Base-by-base conservation (phyloP, 2,113 vertebrate species). In the Athene noctua region DNA sequence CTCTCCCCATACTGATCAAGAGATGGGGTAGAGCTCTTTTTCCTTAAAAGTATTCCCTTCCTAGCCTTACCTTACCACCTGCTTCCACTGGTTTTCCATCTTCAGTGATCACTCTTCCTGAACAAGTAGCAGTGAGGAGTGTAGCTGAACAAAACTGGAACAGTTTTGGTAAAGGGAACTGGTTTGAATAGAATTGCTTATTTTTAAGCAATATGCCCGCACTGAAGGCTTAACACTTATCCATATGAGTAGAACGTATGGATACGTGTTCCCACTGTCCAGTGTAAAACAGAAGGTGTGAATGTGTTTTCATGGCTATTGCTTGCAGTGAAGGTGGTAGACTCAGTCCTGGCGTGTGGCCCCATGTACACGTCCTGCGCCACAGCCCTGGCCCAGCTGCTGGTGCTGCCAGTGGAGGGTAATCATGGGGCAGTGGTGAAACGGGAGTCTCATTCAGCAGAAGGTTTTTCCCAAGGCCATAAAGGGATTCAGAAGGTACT, bases 241-340 rank as follows among this genome's bases (percentile, higher is more conserved):
- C 17, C 2, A 1, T 10, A 52, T 1, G 4, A 23, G 5, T 8
- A 46, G 34, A 59, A 65, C 7, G 13, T 18, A 59, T 0, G 2
- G 38, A 18, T 25, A 55, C 30, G 12, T 55, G 25, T 55, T 81
- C 17, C 11, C 38, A 61, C 10, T 2, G 0, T 30, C 22, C 10
- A 3, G 23, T 27, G 57, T 26, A 59, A 66, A 70, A 38, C 36
- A 85, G 51, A 65, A 80, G 30, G 22, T 15, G 34, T 0, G 4
- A 46, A 10, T 0, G 1, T 70, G 40, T 70, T 63, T 46, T 47
- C 26, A 9, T 14, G 27, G 27, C 26, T 47, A 3, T 30, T 61
- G 20, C 36, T 73, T 73, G 54, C 22, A 55, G 47, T 0, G 13
- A 18, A 82, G 55, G 55, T 25, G 10, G 38, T 40, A 30, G 47